Conservation (phyloP, 2,888 invertebrate species). For the Agriopis aurantiaria region DNA sequence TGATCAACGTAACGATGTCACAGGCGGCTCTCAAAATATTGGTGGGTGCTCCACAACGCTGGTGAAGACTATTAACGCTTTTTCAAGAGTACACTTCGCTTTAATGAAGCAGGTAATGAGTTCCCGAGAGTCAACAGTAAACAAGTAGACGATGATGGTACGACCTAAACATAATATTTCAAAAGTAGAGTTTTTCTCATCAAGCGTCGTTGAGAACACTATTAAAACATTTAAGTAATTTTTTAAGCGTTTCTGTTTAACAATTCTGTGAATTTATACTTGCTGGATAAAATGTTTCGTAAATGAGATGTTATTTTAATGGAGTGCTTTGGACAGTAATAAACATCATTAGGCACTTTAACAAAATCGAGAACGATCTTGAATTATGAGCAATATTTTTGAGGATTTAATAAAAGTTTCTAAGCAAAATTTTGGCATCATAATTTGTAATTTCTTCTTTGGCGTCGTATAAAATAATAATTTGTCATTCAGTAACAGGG, state of each 20-base stretch:
- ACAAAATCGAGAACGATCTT: conserved; percentile 27
- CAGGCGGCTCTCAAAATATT: conserved; percentile 15
- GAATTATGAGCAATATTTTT: conserved; percentile 34
- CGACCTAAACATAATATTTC: conserved; percentile 48
- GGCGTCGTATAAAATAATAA: conserved; percentile 42
- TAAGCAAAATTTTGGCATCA: conserved; percentile 53
- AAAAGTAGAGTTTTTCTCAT: conserved; percentile 45
- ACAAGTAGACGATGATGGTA: conserved; percentile 56
- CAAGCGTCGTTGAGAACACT: conserved; percentile 35
- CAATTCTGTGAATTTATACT: conserved; percentile 2
- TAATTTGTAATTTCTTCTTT: conserved; percentile 51
- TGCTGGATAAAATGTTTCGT: conserved; percentile 5
- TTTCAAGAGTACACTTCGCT: conserved; percentile 66
- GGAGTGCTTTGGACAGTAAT: conserved; percentile 18
- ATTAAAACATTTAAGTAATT: conserved; percentile 21
- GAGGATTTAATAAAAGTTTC: conserved; percentile 51
- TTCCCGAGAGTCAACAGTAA: conserved; percentile 69
- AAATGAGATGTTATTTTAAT: conserved; percentile 16
- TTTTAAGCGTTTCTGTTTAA: conserved; percentile 13
- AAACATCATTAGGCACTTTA: conserved; percentile 25
- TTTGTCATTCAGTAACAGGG: conserved; percentile 62
- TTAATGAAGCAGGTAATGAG: conserved; percentile 82
- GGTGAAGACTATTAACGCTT: conserved; percentile 56
- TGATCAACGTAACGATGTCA: conserved; percentile 8
- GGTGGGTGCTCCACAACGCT: conserved; percentile 26